These are phyloP conservation scores for Philhelius pedissequus DNA, from an alignment of 2,888 invertebrate species.

Conservation along the genomic window DNA sequence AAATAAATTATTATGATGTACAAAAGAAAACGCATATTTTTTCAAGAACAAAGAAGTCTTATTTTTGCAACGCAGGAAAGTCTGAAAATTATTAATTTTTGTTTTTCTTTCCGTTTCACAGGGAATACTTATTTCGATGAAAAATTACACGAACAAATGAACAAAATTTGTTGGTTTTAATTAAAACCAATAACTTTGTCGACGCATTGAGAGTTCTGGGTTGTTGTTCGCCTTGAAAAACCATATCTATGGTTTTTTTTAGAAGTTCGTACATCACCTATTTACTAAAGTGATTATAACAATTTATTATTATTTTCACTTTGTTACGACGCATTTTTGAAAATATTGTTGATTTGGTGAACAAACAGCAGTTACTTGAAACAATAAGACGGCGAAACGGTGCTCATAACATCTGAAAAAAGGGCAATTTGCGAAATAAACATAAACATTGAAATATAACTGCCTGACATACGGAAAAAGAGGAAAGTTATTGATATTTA, in stretches of 20 bases:
- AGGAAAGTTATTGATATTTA: conserved; percentile 11
- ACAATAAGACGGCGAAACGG: background rate
- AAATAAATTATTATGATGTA: too few relatives aligned
- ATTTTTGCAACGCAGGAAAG: conserved; percentile 49
- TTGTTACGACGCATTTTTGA: conserved; percentile 60
- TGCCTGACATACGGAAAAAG: background rate
- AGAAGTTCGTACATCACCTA: background rate
- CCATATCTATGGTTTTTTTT: background rate
- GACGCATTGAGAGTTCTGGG: background rate
- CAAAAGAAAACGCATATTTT: conserved; percentile 58
- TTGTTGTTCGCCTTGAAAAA: conserved; percentile 12
- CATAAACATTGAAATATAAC: conserved; percentile 40
- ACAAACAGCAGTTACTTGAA: conserved; percentile 8
- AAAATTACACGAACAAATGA: background rate
- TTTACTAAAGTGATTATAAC: conserved; percentile 14
- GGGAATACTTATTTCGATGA: conserved; percentile 25
- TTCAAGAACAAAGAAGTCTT: conserved; percentile 66
- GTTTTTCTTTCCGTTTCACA: conserved; percentile 35
- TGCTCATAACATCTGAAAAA: conserved; percentile 13
- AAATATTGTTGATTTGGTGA: conserved; percentile 28
- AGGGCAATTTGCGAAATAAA: conserved; percentile 64
- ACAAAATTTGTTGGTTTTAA: background rate
- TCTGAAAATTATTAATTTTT: conserved; percentile 14
- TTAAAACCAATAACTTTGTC: background rate
- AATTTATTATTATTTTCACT: conserved; percentile 38